phyloP scores from a whole-genome alignment of 2,797 vertebrate species.

The Bovichtus variegatus region DNA sequence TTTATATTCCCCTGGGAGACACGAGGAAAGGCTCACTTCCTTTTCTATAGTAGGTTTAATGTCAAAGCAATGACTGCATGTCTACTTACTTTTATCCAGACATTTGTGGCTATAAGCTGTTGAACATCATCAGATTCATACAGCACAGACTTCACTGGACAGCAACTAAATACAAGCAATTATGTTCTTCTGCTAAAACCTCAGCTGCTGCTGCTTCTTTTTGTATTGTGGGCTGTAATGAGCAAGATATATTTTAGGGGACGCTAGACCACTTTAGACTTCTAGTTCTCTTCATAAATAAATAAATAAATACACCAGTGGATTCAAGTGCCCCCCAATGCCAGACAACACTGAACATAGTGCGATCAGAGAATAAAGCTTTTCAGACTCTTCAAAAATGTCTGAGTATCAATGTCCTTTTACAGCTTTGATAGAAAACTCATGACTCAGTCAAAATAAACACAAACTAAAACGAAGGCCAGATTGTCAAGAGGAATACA shows the following conservation, averaged over 20 bases:
- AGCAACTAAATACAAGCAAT: background rate
- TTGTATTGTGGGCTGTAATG: background rate
- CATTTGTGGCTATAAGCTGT: background rate
- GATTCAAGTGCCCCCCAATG: background rate
- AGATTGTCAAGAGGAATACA: slow-evolving; percentile 25
- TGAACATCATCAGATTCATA: too few relatives aligned
- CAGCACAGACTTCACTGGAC: background rate
- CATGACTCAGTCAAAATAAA: too few relatives aligned
- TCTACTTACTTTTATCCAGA: background rate
- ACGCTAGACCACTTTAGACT: background rate
- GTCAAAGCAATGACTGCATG: background rate
- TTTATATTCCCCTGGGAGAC: slow-evolving; percentile 40
- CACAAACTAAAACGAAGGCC: too few relatives aligned
- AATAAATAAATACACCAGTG: background rate
- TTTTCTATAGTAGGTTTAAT: background rate
- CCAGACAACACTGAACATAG: background rate
- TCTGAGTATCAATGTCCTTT: background rate
- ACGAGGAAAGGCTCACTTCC: background rate
- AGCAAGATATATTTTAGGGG: background rate
- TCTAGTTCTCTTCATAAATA: background rate
- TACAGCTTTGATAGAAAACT: background rate
- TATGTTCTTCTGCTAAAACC: background rate
- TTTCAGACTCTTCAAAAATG: background rate
- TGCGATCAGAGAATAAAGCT: background rate
- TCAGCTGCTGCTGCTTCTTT: background rate